Evolutionary conservation across 2,888 invertebrate genomes (phyloP).

Genomic region (Epiblema foenella): DNA sequence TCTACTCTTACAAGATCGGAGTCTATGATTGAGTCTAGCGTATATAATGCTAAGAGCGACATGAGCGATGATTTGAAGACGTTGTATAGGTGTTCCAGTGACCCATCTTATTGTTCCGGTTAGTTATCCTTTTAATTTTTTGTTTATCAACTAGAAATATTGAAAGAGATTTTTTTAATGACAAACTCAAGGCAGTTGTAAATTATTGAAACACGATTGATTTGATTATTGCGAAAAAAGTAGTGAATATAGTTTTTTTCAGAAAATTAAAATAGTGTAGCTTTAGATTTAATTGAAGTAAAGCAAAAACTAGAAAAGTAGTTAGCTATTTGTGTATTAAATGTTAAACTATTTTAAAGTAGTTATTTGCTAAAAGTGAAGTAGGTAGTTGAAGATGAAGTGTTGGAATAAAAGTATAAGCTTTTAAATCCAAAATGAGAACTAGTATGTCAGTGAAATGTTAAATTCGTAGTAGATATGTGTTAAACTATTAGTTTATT

Average conservation of each 20-base stretch:
- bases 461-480: not conserved
- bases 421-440: too few relatives aligned
- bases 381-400: not conserved
- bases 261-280: not conserved
- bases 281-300: not conserved
- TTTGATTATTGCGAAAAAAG: too few relatives aligned
- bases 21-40: slow-evolving; percentile 55
- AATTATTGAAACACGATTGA: too few relatives aligned
- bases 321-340: not conserved
- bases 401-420: not conserved
- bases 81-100: slow-evolving; percentile 68
- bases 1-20: slow-evolving; percentile 51
- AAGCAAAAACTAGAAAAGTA: not conserved
- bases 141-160: not conserved
- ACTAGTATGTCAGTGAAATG: not conserved
- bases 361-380: not conserved
- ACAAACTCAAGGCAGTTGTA: not conserved
- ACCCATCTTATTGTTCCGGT: slow-evolving; percentile 65
- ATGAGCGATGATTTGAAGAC: slow-evolving; percentile 68
- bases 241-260: too few relatives aligned
- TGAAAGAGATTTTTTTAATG: not conserved
- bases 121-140: slow-evolving; percentile 49
- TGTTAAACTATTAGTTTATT: not conserved
- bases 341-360: not conserved
- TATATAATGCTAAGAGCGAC: slow-evolving; percentile 41